Percentiles rank a stretch among this genome's conserved stretches.
Conservation (phyloP, 2,113 vertebrate genomes). For the Sorex fumeus region DNA sequence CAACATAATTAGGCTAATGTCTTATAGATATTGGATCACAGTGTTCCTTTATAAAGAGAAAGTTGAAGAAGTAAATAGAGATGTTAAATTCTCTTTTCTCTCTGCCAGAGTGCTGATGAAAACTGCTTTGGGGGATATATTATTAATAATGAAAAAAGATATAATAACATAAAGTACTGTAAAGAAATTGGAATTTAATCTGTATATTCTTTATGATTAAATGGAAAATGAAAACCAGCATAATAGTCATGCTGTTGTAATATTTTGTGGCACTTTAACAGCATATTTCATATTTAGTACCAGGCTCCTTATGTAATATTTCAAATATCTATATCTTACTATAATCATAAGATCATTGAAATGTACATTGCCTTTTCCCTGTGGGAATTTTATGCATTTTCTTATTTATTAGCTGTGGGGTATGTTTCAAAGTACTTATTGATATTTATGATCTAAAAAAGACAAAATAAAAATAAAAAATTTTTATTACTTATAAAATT, state of each 20-base stretch:
- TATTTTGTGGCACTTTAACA: conserved; percentile 34
- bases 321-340: conserved; percentile 66
- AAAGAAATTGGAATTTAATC: conserved; percentile 67
- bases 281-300: conserved; percentile 73
- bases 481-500: conserved; percentile 57
- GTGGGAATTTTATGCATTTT: conserved; percentile 56
- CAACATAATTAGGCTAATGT: neutral
- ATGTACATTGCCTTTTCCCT: conserved; percentile 46
- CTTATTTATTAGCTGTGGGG: conserved; percentile 63
- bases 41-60: conserved; percentile 75
- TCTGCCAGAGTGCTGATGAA: conserved; percentile 50
- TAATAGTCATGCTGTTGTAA: conserved; percentile 66
- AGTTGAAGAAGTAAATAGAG: conserved; percentile 71
- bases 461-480: conserved; percentile 69
- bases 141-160: conserved; percentile 46
- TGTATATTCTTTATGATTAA: conserved; percentile 72
- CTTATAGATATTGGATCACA: conserved; percentile 59
- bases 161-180: neutral
- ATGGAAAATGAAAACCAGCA: conserved; percentile 69
- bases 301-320: conserved; percentile 62
- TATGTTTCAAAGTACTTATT: conserved; percentile 64
- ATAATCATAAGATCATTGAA: conserved; percentile 58
- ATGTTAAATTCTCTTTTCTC: conserved; percentile 63
- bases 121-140: conserved; percentile 39
- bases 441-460: conserved; percentile 64